Evolutionary conservation across 2,113 vertebrate species (phyloP), one percentile per base, ranked within the genome.

Genomic region (Catharus fuscescens): DNA sequence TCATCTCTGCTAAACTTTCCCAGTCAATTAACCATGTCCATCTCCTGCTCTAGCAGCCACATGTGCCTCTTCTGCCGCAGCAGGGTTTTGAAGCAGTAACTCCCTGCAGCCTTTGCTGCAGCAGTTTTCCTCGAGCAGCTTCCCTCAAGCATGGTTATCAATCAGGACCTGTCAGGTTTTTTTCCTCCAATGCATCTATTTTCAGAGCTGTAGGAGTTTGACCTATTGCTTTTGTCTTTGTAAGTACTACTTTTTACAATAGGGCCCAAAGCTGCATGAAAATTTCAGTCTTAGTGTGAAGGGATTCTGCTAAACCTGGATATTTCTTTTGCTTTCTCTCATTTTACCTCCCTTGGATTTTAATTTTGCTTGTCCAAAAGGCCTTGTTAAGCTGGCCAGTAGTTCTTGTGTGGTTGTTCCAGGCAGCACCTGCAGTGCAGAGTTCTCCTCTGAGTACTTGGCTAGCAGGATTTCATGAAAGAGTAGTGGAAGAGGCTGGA

Each of bases 1-100:
- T 94, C 65, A 91, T 89, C 92, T 84, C 86, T 96, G 86, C 92
- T 95, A 93, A 97, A 97, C 90, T 94, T 97, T 95, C 93, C 93
- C 84, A 93, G 93, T 93, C 95, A 97, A 96, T 97, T 96, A 96
- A 91, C 94, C 81, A 70, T 88, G 91, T 94, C 94, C 94, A 71
- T 86, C 95, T 95, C 74, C 86, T 80, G 84, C 83, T 96, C 86
- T 66, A 94, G 93, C 80, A 95, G 85, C 90, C 95, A 95, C 95
- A 93, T 84, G 76, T 87, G 90, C 74, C 84, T 94, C 67, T 91
- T 84, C 90, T 96, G 88, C 83, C 1, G 8, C 93, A 87, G 86
- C 69, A 73, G 91, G 91, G 44, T 80, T 95, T 95, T 81, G 93
- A 83, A 86, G 69, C 36, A 64, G 79, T 85, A 84, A 84, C 42